phyloP scores from a whole-genome alignment of 2,113 vertebrate species.

The Copsychus sechellarum region DNA sequence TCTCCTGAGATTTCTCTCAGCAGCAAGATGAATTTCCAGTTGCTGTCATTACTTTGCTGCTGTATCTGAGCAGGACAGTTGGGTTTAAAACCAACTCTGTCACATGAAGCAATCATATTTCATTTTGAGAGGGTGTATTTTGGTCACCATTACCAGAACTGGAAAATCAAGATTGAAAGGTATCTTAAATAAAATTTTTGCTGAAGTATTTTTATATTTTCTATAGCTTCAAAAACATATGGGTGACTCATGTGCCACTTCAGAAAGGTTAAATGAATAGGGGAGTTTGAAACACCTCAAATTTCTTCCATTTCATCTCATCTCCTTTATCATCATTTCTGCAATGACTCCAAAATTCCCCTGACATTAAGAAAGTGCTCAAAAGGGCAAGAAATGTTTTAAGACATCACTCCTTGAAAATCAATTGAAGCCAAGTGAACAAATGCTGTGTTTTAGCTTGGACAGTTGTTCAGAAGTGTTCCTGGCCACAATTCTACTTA shows the following conservation, averaged over 20 bases:
- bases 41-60: not conserved
- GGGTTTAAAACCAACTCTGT: not conserved
- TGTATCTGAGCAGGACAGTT: not conserved
- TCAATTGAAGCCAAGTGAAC: not conserved
- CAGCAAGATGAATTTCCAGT: not conserved
- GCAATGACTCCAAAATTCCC: not conserved
- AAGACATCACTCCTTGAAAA: conserved; percentile 27
- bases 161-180: not conserved
- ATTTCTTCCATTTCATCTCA: conserved; percentile 17
- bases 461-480: not conserved
- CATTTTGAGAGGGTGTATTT: not conserved
- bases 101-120: not conserved
- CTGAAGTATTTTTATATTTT: not conserved
- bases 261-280: conserved; percentile 19
- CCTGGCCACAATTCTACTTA: not conserved
- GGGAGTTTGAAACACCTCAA: not conserved
- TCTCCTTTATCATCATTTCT: conserved; percentile 20
- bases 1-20: not conserved
- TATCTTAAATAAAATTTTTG: not conserved
- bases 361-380: not conserved
- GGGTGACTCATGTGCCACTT: not conserved
- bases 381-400: conserved; percentile 29
- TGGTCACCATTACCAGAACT: not conserved
- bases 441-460: not conserved
- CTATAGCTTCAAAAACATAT: not conserved